A percentile compares a stretch with the other conserved stretches of the same genome.
Conservation (phyloP, 2,888 invertebrate species). For the Spilarctia lutea region DNA sequence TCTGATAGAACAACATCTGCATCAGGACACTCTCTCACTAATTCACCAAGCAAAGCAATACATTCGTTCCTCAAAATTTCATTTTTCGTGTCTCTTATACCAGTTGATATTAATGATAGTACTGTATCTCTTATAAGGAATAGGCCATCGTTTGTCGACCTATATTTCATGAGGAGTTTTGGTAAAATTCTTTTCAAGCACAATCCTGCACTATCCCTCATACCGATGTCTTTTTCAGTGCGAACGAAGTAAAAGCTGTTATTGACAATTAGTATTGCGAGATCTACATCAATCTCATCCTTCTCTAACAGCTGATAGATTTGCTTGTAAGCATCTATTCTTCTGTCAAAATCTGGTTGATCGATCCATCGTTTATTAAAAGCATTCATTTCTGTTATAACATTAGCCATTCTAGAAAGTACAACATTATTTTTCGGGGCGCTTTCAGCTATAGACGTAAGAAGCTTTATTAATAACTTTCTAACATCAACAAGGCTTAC, state of each 20-base stretch:
- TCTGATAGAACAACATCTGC: slow-evolving; percentile 91
- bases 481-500: slow-evolving; percentile 89
- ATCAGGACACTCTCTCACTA: slow-evolving; percentile 90
- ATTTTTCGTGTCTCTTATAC: slow-evolving; percentile 89
- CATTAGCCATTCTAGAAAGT: slow-evolving; percentile 82
- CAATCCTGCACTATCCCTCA: slow-evolving; percentile 92
- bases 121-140: slow-evolving; percentile 91
- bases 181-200: slow-evolving; percentile 91
- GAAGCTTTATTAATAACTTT: slow-evolving; percentile 88
- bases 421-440: slow-evolving; percentile 70
- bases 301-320: slow-evolving; percentile 86
- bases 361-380: slow-evolving; percentile 96
- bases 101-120: slow-evolving; percentile 90
- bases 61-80: slow-evolving; percentile 93
- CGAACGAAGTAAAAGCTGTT: slow-evolving; percentile 93
- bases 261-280: slow-evolving; percentile 91
- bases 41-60: slow-evolving; percentile 91
- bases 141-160: slow-evolving; percentile 86
- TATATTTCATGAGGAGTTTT: slow-evolving; percentile 86
- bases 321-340: slow-evolving; percentile 92
- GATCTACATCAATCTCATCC: slow-evolving; percentile 86
- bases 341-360: slow-evolving; percentile 95
- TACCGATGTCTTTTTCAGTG: slow-evolving; percentile 93
- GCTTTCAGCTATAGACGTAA: slow-evolving; percentile 87
- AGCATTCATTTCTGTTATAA: slow-evolving; percentile 92